Evolutionary conservation across 2,888 invertebrate species (phyloP), one percentile per base, ranked within the genome.

Genomic region (Drosophila longiperda): DNA sequence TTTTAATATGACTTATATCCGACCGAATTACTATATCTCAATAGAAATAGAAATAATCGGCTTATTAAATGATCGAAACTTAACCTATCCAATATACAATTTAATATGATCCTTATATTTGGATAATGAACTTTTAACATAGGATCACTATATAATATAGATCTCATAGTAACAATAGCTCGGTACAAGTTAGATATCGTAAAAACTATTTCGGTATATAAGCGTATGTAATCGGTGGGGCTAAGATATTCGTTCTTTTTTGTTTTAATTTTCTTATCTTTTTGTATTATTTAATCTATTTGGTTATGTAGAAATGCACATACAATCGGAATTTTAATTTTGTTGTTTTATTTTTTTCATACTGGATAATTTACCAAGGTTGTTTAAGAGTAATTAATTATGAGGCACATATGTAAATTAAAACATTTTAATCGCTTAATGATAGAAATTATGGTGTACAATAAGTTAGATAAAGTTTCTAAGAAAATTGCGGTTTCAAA

Each of bases 391-490:
- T 48, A 26, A 48, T 48, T 62, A 36, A 17, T 29, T 62, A 36
- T 42, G 32, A 17, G 15, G 3, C 42, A 33, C 23, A 23, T 49
- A 59, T 54, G 48, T 36, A 64, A 69, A 62, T 71, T 50, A 75
- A 45, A 63, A 33, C 29, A 36, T 60, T 66, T 36, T 64, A 61
- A 62, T 58, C 49, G 29, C 26, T 36, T 3, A n/a, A 7, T 17
- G 53, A 75, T 73, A 72, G 57, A 38, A 63, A 58, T 20, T 45
- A 63, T 33, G 12, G 20, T n/a, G n/a, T 4, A 29, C 2, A n/a
- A 33, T 26, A 64, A 33, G n/a, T 12, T 1, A n/a, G 29, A 17
- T 15, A 40, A 8, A n/a, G 8, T 12, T 26, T 26, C 17, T 26
- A n/a, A 8, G 6, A 1, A 17, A 26, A 23, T 1, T 45, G 12